Evolutionary conservation across 2,888 invertebrate genomes (phyloP).

Genomic region (Baronia brevicornis): DNA sequence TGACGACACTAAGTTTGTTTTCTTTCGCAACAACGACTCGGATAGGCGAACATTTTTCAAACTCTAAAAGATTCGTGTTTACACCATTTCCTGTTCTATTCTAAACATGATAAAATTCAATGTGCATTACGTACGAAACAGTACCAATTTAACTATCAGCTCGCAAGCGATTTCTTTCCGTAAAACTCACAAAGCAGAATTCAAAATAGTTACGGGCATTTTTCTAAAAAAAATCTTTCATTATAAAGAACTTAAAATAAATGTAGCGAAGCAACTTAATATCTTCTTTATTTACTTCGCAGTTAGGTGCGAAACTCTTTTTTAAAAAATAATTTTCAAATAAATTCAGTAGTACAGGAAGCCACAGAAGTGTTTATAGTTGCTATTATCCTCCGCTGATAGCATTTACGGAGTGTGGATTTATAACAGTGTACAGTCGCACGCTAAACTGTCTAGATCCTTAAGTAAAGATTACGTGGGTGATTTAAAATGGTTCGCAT

Average conservation of each 20-base stretch:
- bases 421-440: conserved; percentile 29
- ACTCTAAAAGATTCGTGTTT: conserved; percentile 47
- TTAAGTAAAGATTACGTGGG: conserved; percentile 20
- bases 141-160: conserved; percentile 26
- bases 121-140: conserved; percentile 43
- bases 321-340: conserved; percentile 6
- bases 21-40: conserved; percentile 10
- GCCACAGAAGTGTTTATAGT: conserved; percentile 57
- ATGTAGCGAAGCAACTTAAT: conserved; percentile 10
- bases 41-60: conserved; percentile 32
- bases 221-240: conserved; percentile 4
- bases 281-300: conserved; percentile 6
- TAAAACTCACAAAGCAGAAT: conserved; percentile 18
- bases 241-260: conserved; percentile 6
- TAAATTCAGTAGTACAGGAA: conserved; percentile 33
- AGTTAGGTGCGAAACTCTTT: conserved; percentile 11
- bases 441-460: conserved; percentile 34
- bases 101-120: conserved; percentile 55
- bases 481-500: conserved; percentile 25
- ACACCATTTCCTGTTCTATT: conserved; percentile 65
- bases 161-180: conserved; percentile 14
- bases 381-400: conserved; percentile 34
- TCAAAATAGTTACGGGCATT: conserved; percentile 12
- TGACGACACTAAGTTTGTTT: conserved; percentile 23
- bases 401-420: conserved; percentile 29